Percentiles rank a stretch among this genome's conserved stretches.
phyloP scores from a whole-genome alignment of 2,113 vertebrate species.

The Arvicanthis niloticus region DNA sequence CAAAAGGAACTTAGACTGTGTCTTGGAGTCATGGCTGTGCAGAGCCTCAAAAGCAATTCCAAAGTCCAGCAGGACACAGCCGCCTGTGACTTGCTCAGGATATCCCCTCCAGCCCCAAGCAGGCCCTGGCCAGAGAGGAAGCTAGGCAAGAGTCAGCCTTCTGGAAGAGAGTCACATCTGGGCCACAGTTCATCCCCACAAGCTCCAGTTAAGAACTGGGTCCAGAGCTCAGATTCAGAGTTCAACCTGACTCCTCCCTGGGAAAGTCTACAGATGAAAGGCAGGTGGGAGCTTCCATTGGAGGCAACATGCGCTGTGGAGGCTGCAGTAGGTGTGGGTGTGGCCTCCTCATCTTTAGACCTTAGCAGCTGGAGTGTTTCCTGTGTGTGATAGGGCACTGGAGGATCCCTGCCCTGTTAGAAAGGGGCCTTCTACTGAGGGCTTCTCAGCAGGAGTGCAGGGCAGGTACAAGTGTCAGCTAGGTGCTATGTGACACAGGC shows the following conservation, averaged over 20 bases:
- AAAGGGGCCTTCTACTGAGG: neutral
- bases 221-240: neutral
- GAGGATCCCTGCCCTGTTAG: neutral
- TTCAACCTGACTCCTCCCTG: neutral
- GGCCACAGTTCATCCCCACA: neutral
- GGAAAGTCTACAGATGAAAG: neutral
- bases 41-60: neutral
- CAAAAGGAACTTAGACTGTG: neutral
- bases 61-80: neutral
- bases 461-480: neutral
- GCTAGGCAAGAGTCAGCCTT: neutral
- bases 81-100: neutral
- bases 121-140: neutral
- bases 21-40: neutral
- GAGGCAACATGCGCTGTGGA: no score
- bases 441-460: neutral
- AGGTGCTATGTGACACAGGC: neutral
- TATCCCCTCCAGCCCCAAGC: neutral
- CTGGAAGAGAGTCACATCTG: neutral
- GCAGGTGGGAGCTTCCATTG: neutral
- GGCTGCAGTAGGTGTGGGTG: neutral
- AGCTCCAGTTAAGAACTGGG: neutral
- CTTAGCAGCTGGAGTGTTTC: neutral
- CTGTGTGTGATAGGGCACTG: neutral
- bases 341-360: neutral